A percentile compares a stretch with the other conserved stretches of the same genome.
Evolutionary conservation across 2,888 invertebrate genomes (phyloP).

Genomic region (Oligia strigilis): DNA sequence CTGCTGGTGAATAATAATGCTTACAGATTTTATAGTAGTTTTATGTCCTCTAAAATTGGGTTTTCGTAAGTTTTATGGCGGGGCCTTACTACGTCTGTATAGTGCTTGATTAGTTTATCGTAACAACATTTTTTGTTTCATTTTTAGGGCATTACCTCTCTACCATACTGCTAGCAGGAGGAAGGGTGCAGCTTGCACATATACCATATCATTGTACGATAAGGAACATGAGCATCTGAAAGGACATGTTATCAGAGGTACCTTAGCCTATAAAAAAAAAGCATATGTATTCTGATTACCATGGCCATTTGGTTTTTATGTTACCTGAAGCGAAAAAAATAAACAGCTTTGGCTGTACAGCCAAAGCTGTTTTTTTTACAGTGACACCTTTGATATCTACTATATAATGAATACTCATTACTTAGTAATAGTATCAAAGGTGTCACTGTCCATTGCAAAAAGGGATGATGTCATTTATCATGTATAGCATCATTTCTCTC

Average conservation of each 20-base stretch:
- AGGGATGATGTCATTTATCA: background rate
- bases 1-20: no score
- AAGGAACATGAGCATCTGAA: conserved; percentile 44
- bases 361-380: no score
- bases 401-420: no score
- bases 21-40: background rate
- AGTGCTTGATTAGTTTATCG: background rate
- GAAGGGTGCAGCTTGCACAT: conserved; percentile 71
- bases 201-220: conserved; percentile 52
- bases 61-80: no score
- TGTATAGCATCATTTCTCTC: no score
- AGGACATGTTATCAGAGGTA: conserved; percentile 58
- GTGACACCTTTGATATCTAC: no score
- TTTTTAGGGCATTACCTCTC: conserved; percentile 72
- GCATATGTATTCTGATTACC: background rate
- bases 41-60: background rate
- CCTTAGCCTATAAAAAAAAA: background rate
- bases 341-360: no score
- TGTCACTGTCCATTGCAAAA: background rate
- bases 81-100: no score
- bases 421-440: no score
- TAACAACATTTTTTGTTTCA: background rate
- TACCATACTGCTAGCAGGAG: conserved; percentile 69
- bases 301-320: background rate
- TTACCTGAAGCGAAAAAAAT: no score